Conservation (phyloP, 64 coral and sea anemone species). For the Dendronephthya gigantea region DNA sequence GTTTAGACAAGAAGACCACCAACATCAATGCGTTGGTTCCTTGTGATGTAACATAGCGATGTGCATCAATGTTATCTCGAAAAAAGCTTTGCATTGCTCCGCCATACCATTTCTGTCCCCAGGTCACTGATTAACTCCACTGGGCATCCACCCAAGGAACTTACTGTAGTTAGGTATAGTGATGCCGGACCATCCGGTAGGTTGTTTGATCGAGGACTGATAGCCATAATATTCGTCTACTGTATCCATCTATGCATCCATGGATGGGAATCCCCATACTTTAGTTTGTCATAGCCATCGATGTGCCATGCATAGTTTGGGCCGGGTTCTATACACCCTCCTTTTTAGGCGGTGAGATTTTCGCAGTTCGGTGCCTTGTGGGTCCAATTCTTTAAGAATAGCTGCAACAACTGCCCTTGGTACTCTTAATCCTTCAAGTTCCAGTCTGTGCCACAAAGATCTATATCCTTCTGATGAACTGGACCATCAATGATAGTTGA, state of each 20-base stretch:
- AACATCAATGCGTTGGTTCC: background rate
- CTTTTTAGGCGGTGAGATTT: background rate
- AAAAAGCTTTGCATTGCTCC: background rate
- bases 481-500: background rate
- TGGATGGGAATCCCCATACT: constrained; percentile 1
- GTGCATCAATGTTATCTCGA: background rate
- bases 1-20: background rate
- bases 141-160: background rate
- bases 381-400: background rate
- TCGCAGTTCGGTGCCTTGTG: background rate
- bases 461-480: background rate
- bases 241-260: background rate
- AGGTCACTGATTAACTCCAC: background rate
- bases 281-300: constrained; percentile 1
- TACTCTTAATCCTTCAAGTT: background rate
- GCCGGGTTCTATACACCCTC: background rate
- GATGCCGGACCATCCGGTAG: background rate
- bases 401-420: background rate
- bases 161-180: background rate
- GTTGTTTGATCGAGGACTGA: background rate
- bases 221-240: background rate
- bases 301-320: background rate
- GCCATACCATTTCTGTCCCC: background rate
- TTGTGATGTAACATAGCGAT: background rate
- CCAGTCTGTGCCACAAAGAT: background rate